phyloP scores from a whole-genome alignment of 2,888 invertebrate species.

The Heliconius erato region DNA sequence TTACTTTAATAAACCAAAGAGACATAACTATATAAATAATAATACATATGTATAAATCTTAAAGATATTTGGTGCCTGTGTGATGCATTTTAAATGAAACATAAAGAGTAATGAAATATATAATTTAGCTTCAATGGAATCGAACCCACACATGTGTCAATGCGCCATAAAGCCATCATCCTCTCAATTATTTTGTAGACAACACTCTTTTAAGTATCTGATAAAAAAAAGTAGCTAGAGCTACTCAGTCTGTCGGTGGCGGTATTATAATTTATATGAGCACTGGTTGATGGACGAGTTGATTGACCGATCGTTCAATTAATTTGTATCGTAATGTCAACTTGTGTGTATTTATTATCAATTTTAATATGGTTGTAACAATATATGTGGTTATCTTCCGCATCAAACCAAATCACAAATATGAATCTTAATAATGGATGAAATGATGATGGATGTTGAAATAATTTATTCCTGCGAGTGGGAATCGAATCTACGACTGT shows the following conservation, averaged over 20 bases:
- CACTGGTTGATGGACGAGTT: background rate
- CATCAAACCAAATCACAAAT: background rate
- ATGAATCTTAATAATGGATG: too few relatives aligned
- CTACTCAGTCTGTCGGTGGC: too few relatives aligned
- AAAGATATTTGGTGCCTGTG: too few relatives aligned
- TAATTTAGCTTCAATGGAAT: background rate
- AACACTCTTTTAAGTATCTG: background rate
- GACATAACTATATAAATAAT: too few relatives aligned
- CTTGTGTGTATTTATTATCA: background rate
- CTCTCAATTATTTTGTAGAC: background rate
- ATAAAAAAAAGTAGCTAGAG: too few relatives aligned
- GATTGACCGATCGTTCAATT: constrained; percentile 23
- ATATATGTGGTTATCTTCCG: background rate
- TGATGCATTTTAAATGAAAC: too few relatives aligned
- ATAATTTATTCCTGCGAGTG: too few relatives aligned
- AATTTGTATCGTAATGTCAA: background rate
- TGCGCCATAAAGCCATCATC: background rate
- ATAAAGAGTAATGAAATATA: background rate
- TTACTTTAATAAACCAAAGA: too few relatives aligned
- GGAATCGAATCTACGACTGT: too few relatives aligned
- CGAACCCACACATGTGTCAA: background rate
- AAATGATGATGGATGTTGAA: too few relatives aligned
- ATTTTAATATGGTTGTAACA: background rate
- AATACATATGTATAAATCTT: too few relatives aligned
- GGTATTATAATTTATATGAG: background rate